phyloP scores from a whole-genome alignment of 1,140 invertebrate species.

The Diorhabda sublineata region DNA sequence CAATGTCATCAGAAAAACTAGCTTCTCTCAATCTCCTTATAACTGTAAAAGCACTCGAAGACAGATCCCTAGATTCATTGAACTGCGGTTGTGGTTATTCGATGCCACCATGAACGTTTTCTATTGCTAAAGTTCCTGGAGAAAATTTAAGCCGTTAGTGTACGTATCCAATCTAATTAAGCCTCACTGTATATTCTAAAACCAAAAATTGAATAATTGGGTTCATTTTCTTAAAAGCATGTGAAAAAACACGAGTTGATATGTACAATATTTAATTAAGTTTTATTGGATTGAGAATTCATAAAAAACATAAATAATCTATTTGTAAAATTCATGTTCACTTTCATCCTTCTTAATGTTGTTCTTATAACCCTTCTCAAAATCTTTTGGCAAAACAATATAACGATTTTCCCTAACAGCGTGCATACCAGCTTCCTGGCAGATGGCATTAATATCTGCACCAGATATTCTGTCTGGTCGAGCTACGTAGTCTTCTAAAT shows the following conservation, averaged over 20 bases:
- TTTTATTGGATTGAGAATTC: background rate
- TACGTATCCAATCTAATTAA: no score
- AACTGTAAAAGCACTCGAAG: no score
- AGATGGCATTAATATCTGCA: constrained; percentile 99
- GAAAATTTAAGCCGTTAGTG: no score
- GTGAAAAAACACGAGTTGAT: background rate
- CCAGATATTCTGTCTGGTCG: constrained; percentile 97
- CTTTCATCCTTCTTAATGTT: constrained; percentile 99
- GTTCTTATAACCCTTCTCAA: constrained; percentile 99
- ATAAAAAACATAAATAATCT: constrained; percentile 48
- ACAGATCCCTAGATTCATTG: no score
- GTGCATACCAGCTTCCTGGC: constrained; percentile 95
- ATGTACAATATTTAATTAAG: background rate
- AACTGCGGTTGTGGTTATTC: no score
- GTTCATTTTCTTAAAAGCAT: no score
- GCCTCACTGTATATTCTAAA: no score
- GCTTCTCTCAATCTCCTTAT: no score
- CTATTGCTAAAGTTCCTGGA: no score
- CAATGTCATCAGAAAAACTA: no score
- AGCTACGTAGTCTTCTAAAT: constrained; percentile 98
- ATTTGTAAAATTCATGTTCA: constrained; percentile 99
- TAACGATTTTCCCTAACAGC: constrained; percentile 98
- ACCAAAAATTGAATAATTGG: no score
- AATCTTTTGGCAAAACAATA: constrained; percentile 97
- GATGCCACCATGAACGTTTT: no score